Conservation (phyloP, 2,888 invertebrate genomes). For the Nysson spinosus region DNA sequence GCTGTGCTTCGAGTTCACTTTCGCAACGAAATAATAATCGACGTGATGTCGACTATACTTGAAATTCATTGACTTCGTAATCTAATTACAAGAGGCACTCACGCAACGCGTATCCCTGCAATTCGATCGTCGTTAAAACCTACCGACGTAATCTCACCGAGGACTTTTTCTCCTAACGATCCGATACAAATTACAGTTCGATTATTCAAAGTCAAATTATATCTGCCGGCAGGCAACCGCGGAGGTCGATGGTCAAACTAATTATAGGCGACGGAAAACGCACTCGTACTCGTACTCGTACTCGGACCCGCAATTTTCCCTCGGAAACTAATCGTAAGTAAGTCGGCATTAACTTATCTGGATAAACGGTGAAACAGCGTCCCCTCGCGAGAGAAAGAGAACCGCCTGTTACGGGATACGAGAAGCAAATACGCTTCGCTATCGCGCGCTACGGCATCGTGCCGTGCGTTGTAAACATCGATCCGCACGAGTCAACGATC, state of each 20-base stretch:
- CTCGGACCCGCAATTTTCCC: constrained; percentile 14
- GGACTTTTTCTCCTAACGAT: not conserved
- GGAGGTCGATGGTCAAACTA: constrained; percentile 30
- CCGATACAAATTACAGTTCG: constrained; percentile 16
- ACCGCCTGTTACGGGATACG: constrained; percentile 13
- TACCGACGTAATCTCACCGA: not conserved
- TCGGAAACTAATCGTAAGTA: not conserved
- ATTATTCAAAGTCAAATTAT: constrained; percentile 37
- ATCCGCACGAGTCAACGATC: too few species aligned
- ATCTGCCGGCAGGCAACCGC: constrained; percentile 2
- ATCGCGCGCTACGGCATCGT: not conserved
- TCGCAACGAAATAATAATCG: too few species aligned
- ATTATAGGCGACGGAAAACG: constrained; percentile 24
- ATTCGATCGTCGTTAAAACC: too few species aligned
- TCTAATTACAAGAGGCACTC: too few species aligned
- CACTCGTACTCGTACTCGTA: not conserved
- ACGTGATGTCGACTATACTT: too few species aligned
- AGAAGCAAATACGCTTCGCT: too few species aligned
- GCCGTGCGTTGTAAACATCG: not conserved
- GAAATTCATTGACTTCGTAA: too few species aligned
- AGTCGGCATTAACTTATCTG: constrained; percentile 24
- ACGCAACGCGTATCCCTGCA: too few species aligned
- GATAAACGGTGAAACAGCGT: constrained; percentile 17
- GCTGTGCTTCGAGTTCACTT: too few species aligned
- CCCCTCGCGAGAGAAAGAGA: constrained; percentile 35